phyloP scores from a whole-genome alignment of 2,888 invertebrate genomes.

The Parasteatoda lunata region DNA sequence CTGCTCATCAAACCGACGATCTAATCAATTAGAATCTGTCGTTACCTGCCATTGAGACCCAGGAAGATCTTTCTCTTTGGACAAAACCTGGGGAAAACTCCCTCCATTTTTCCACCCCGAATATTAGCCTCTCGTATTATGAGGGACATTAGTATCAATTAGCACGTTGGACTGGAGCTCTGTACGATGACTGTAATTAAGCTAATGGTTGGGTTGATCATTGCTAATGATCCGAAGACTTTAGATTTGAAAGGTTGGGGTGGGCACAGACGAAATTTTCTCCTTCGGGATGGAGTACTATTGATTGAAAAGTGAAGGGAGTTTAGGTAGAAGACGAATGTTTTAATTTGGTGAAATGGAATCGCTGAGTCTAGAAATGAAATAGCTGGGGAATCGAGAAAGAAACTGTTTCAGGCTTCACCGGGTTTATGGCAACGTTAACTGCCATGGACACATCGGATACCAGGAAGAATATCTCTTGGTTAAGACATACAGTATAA shows the following conservation, averaged over 20 bases:
- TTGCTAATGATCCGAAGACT: conserved; percentile 56
- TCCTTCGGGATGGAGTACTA: conserved; percentile 37
- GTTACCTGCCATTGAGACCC: not conserved
- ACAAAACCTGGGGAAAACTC: conserved; percentile 54
- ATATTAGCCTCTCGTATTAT: conserved; percentile 57
- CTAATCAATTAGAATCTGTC: conserved; percentile 45
- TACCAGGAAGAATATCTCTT: too few species aligned
- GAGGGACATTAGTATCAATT: conserved; percentile 65
- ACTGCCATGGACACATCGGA: too few species aligned
- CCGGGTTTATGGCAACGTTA: too few species aligned
- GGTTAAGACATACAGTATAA: too few species aligned
- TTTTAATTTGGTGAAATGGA: conserved; percentile 29
- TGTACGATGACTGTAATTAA: conserved; percentile 58
- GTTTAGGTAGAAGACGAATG: conserved; percentile 11
- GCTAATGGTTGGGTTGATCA: conserved; percentile 62
- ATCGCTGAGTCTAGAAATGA: not conserved
- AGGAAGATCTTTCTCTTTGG: not conserved
- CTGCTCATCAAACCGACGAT: conserved; percentile 37
- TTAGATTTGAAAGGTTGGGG: conserved; percentile 23
- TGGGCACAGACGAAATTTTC: conserved; percentile 6
- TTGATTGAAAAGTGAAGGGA: conserved; percentile 38
- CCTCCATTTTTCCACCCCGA: conserved; percentile 1
- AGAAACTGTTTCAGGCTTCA: not conserved
- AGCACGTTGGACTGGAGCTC: conserved; percentile 42
- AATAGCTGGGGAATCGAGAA: conserved; percentile 24